phyloP scores from a whole-genome alignment of 1,140 invertebrate species.

The Psix sp. region DNA sequence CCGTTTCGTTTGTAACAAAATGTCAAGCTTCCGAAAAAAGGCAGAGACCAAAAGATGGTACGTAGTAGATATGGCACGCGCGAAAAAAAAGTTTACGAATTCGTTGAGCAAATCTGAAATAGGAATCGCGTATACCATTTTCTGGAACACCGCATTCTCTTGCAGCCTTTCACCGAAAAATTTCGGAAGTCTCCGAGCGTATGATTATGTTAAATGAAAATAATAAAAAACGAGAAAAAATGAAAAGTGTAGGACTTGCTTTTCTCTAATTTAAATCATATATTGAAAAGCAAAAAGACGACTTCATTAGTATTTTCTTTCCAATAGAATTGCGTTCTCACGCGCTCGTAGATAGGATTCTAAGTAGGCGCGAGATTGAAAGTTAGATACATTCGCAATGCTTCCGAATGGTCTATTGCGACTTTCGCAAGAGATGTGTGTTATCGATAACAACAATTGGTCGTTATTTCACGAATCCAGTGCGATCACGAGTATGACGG shows the following conservation, averaged over 20 bases:
- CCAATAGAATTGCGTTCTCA: constrained; percentile 44
- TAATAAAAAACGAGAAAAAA: not conserved
- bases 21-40: constrained; percentile 50
- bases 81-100: constrained; percentile 45
- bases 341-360: constrained; percentile 24
- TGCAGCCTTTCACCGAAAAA: constrained; percentile 29
- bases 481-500: constrained; percentile 9
- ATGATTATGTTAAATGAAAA: not conserved
- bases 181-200: not conserved
- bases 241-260: too few species aligned
- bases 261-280: too few species aligned
- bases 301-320: constrained; percentile 42
- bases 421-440: constrained; percentile 38
- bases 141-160: constrained; percentile 9
- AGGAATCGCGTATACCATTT: constrained; percentile 40
- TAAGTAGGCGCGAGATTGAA: constrained; percentile 39
- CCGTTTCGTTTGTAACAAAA: constrained; percentile 50
- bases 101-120: constrained; percentile 38
- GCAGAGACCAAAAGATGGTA: constrained; percentile 42
- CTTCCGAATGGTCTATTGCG: constrained; percentile 27
- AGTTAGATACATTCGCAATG: constrained; percentile 49
- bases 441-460: constrained; percentile 19
- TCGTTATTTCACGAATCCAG: constrained; percentile 13
- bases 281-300: too few species aligned
- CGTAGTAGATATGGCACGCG: constrained; percentile 39